Conservation (phyloP, 64 coral and sea anemone genomes). For the Actinia tenebrosa region DNA sequence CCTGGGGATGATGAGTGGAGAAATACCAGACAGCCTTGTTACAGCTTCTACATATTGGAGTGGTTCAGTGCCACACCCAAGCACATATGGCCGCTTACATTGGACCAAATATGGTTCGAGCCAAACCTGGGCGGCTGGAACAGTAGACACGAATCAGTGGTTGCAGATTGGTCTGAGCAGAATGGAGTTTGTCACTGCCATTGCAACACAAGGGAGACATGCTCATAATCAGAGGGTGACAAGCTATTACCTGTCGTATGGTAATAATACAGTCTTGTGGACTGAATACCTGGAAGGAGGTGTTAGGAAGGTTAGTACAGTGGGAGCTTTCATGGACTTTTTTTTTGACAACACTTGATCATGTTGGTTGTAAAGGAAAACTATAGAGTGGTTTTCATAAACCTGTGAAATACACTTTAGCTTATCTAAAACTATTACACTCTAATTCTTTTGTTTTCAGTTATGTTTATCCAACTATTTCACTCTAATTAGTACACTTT, state of each 20-base stretch:
- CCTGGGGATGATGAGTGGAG: conserved; percentile 51
- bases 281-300: conserved; percentile 18
- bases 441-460: no score
- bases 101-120: not conserved
- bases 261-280: conserved; percentile 6
- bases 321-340: not conserved
- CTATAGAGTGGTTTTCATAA: no score
- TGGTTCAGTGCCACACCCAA: not conserved
- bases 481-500: no score
- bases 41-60: not conserved
- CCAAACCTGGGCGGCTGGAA: conserved; percentile 7
- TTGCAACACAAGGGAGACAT: conserved; percentile 22
- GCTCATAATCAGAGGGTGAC: not conserved
- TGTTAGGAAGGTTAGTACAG: conserved; percentile 17
- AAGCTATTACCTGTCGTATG: conserved; percentile 34
- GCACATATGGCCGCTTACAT: conserved; percentile 15
- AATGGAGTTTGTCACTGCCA: conserved; percentile 10
- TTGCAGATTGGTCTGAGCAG: conserved; percentile 25
- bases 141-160: not conserved
- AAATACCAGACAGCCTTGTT: conserved; percentile 19
- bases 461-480: no score
- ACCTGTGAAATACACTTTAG: no score
- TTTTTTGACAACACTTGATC: no score
- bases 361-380: no score
- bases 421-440: no score